Evolutionary conservation across 1,140 invertebrate species (phyloP).

Genomic region (Streblospio benedicti): DNA sequence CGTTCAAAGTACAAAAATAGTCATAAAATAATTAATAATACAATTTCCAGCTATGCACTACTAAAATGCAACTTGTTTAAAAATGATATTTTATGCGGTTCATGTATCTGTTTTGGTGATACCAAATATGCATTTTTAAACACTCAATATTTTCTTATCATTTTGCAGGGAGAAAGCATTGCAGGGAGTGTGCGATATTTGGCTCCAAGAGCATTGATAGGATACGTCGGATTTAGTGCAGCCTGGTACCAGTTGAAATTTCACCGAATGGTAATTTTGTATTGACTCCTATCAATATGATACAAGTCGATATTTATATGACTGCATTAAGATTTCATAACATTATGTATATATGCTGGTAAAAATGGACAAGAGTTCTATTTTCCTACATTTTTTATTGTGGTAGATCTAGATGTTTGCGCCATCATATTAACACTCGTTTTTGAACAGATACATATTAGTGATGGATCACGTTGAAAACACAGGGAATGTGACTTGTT

Average conservation of each 20-base stretch:
- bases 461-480: no score
- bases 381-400: no score
- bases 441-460: no score
- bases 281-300: no score
- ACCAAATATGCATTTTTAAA: not conserved
- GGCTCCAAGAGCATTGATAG: not conserved
- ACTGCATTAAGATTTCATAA: no score
- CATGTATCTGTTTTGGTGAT: not conserved
- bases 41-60: not conserved
- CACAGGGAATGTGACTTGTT: no score
- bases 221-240: not conserved
- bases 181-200: not conserved
- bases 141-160: not conserved
- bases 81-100: not conserved
- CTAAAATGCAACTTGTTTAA: not conserved
- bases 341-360: no score
- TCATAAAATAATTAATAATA: not conserved
- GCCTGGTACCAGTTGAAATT: slow-evolving; percentile 7
- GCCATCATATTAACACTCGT: no score
- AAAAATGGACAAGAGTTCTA: no score
- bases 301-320: no score
- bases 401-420: no score
- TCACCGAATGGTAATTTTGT: not conserved
- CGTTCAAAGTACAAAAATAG: not conserved
- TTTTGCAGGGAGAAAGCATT: slow-evolving; percentile 1